phyloP scores from a whole-genome alignment of 2,888 invertebrate species.

The Idaea dimidiata region DNA sequence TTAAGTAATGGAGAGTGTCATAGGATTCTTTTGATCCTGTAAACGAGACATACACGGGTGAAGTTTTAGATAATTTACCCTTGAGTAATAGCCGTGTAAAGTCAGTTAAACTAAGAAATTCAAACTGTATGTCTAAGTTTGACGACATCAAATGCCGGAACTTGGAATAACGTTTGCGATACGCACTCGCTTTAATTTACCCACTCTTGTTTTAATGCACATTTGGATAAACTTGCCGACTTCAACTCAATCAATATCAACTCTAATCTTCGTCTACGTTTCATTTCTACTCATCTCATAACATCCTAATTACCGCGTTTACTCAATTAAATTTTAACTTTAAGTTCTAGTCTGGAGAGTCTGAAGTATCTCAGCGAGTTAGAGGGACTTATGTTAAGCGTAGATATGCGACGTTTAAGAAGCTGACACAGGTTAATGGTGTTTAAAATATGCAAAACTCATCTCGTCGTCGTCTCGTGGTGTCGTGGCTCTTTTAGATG shows the following conservation, averaged over 20 bases:
- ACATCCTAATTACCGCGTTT: not conserved
- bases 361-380: not conserved
- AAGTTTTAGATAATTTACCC: too few species aligned
- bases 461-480: constrained; percentile 9
- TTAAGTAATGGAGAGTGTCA: too few species aligned
- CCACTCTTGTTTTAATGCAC: not conserved
- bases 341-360: not conserved
- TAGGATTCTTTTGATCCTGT: too few species aligned
- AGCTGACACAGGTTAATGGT: constrained; percentile 28
- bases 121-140: too few species aligned
- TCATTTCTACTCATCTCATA: not conserved
- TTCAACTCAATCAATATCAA: not conserved
- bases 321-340: not conserved
- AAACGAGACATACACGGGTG: too few species aligned
- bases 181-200: not conserved
- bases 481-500: not conserved
- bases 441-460: constrained; percentile 38
- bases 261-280: not conserved
- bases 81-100: too few species aligned
- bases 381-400: not conserved
- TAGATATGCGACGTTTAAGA: not conserved
- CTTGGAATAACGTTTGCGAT: too few species aligned
- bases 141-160: too few species aligned
- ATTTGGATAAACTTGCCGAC: not conserved
- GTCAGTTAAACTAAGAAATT: too few species aligned